Evolutionary conservation across 2,797 vertebrate genomes (phyloP).

Genomic region (Onychomys leucogaster): DNA sequence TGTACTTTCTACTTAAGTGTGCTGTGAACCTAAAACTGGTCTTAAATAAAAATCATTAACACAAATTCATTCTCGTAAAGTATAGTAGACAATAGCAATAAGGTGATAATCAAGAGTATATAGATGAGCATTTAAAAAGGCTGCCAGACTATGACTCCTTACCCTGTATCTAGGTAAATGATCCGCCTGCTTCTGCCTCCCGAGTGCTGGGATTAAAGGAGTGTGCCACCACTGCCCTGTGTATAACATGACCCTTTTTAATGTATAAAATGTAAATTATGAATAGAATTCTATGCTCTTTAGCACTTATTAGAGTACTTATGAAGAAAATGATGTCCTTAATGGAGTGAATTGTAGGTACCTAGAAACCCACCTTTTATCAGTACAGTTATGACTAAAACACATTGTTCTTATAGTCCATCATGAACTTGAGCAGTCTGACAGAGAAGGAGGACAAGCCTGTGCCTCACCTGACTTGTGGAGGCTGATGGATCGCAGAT

Average conservation of each 20-base stretch:
- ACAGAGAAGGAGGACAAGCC: conserved; percentile 19
- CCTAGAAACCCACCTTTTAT: conserved; percentile 15
- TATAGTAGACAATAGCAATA: not conserved
- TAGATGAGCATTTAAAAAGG: not conserved
- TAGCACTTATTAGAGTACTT: conserved; percentile 49
- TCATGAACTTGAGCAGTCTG: not conserved
- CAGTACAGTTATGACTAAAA: conserved; percentile 15
- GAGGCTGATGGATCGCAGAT: conserved; percentile 96
- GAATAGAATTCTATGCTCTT: not conserved
- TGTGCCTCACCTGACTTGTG: conserved; percentile 94
- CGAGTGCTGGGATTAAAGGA: too few species aligned
- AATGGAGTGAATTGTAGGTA: not conserved
- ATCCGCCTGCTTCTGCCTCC: too few species aligned
- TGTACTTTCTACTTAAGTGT: conserved; percentile 7
- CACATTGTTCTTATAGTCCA: not conserved
- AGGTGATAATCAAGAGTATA: not conserved
- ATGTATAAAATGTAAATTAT: conserved; percentile 55
- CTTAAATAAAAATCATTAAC: conserved; percentile 9
- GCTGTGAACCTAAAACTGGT: conserved; percentile 18
- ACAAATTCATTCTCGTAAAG: conserved; percentile 21
- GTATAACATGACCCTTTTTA: not conserved
- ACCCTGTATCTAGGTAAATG: not conserved
- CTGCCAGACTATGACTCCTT: not conserved
- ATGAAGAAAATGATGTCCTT: conserved; percentile 48
- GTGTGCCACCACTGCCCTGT: too few species aligned